These are phyloP conservation scores for Enteromius fasciolatus DNA, from an alignment of 2,797 vertebrate genomes.

Conservation along the genomic window DNA sequence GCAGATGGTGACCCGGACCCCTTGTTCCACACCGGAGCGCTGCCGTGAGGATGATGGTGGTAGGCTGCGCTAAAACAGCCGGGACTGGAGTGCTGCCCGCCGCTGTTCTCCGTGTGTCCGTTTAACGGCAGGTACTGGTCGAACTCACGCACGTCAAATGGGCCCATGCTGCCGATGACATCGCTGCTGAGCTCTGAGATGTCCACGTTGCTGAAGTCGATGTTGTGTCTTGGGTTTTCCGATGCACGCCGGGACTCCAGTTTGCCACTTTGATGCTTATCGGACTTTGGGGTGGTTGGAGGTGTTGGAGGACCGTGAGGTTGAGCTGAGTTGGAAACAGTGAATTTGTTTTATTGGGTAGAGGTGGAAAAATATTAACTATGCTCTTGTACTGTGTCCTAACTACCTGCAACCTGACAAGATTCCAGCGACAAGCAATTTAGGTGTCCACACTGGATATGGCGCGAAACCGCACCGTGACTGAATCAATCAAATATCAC, in stretches of 20 bases:
- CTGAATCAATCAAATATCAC: no score
- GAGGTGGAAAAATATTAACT: neutral
- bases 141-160: slow-evolving; percentile 96
- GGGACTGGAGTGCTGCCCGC: slow-evolving; percentile 75
- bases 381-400: no score
- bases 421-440: no score
- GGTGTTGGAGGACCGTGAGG: slow-evolving; percentile 95
- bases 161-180: slow-evolving; percentile 97
- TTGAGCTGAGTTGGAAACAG: slow-evolving; percentile 78
- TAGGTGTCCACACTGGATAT: no score
- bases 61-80: slow-evolving; percentile 79
- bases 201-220: slow-evolving; percentile 99
- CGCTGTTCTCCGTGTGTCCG: slow-evolving; percentile 84
- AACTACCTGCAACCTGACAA: no score
- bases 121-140: slow-evolving; percentile 97
- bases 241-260: slow-evolving; percentile 71
- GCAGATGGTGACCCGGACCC: slow-evolving; percentile 61
- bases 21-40: slow-evolving; percentile 85
- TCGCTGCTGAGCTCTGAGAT: slow-evolving; percentile 98
- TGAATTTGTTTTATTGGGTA: neutral
- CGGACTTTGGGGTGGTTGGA: slow-evolving; percentile 94
- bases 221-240: slow-evolving; percentile 92
- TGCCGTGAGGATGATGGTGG: slow-evolving; percentile 64
- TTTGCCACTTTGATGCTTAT: slow-evolving; percentile 86
- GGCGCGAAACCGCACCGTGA: no score